Evolutionary conservation across 1,140 invertebrate species (phyloP).

Genomic region (Drosophila ambigua): DNA sequence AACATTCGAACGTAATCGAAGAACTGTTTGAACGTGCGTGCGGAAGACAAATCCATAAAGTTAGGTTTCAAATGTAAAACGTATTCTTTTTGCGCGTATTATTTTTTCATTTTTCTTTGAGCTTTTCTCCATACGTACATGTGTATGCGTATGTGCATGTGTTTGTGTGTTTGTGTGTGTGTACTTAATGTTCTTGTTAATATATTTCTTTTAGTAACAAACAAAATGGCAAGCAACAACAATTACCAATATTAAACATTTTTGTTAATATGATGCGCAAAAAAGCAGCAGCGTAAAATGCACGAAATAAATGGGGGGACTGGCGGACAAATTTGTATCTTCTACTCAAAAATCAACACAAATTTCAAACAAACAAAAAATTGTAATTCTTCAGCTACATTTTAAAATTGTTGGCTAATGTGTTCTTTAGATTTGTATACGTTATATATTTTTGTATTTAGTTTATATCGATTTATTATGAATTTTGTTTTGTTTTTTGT

Average conservation of each 20-base stretch:
- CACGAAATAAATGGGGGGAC: neutral
- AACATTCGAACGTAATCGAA: slow-evolving; percentile 30
- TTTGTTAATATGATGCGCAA: slow-evolving; percentile 12
- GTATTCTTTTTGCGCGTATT: slow-evolving; percentile 38
- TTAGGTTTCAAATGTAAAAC: slow-evolving; percentile 23
- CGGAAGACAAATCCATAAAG: slow-evolving; percentile 46
- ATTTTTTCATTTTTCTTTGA: slow-evolving; percentile 30
- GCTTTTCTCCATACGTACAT: slow-evolving; percentile 30
- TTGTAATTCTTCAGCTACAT: slow-evolving; percentile 46
- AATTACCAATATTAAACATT: slow-evolving; percentile 37
- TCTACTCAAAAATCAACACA: slow-evolving; percentile 23
- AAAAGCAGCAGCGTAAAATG: slow-evolving; percentile 18
- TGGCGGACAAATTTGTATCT: slow-evolving; percentile 1
- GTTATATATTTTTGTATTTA: slow-evolving; percentile 25
- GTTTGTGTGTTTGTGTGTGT: slow-evolving; percentile 18
- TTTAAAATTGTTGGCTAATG: slow-evolving; percentile 58
- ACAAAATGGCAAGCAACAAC: slow-evolving; percentile 57
- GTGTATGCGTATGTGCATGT: slow-evolving; percentile 18
- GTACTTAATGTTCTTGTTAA: slow-evolving; percentile 50
- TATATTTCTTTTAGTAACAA: slow-evolving; percentile 46
- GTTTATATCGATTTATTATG: slow-evolving; percentile 36
- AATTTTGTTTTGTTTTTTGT: slow-evolving; percentile 20
- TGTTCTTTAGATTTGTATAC: slow-evolving; percentile 25
- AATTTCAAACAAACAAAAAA: slow-evolving; percentile 20
- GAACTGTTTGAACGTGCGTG: slow-evolving; percentile 19